Conservation (phyloP, 2,113 vertebrate genomes). For the Dasyprocta punctata region DNA sequence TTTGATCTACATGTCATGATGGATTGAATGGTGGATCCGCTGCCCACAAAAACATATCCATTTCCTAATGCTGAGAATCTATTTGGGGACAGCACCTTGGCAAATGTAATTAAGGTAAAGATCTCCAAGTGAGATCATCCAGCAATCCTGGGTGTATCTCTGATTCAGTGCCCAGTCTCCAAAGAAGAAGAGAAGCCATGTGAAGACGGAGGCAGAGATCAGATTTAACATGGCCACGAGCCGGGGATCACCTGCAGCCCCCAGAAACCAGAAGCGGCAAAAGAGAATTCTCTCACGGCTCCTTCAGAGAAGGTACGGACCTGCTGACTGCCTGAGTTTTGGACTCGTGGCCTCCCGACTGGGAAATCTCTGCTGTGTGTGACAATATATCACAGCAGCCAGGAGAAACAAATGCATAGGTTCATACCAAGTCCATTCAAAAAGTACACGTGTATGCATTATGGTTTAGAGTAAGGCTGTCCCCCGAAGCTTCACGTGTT, state of each 20-base stretch:
- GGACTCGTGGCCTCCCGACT: background rate
- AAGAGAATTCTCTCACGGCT: background rate
- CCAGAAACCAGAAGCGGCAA: background rate
- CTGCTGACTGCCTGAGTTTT: background rate
- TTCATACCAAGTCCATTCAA: background rate
- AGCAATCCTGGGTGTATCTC: background rate
- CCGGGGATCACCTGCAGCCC: background rate
- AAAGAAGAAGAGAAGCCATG: background rate
- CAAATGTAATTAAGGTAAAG: background rate
- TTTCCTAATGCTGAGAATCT: background rate
- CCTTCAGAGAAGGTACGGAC: background rate
- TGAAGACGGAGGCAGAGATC: background rate
- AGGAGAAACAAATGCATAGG: background rate
- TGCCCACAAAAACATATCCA: background rate
- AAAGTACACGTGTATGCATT: background rate
- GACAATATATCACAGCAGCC: background rate
- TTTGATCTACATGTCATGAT: background rate
- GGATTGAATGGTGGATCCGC: background rate
- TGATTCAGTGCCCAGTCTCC: background rate
- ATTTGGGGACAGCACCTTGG: background rate
- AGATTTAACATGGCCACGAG: rapidly evolving
- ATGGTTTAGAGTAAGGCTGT: background rate
- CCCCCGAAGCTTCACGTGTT: background rate
- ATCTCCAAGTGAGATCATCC: background rate
- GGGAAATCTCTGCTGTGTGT: background rate